Conservation (phyloP, 2,113 vertebrate species). For the Pycnonotus jocosus region DNA sequence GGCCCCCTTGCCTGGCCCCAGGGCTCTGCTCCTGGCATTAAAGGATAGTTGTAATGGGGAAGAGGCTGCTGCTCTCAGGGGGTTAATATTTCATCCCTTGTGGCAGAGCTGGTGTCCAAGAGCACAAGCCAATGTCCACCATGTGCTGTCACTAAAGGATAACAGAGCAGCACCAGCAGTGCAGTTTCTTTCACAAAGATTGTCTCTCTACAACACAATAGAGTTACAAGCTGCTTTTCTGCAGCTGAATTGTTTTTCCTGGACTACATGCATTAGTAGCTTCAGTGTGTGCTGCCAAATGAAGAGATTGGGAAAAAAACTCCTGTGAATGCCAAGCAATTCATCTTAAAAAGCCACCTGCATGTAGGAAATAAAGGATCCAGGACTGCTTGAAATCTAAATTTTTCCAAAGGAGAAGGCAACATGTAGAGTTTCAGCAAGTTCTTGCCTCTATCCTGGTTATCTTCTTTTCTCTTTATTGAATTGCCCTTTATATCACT, state of each 20-base stretch:
- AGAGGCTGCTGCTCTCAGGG: background rate
- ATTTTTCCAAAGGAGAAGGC: background rate
- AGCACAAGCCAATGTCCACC: background rate
- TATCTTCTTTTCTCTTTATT: background rate
- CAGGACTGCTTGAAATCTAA: background rate
- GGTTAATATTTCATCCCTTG: background rate
- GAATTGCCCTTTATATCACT: background rate
- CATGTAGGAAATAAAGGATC: background rate
- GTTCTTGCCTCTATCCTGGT: background rate
- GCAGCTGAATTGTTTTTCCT: background rate
- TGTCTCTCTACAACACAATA: background rate
- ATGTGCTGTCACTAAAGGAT: background rate
- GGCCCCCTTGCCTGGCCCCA: too few relatives aligned
- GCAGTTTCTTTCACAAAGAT: background rate
- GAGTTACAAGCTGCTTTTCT: background rate
- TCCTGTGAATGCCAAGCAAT: conserved; percentile 21
- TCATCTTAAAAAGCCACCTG: conserved; percentile 50
- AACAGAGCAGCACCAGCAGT: background rate
- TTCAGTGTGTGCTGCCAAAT: background rate
- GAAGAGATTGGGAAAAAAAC: background rate
- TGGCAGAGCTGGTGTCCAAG: background rate
- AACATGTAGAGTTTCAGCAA: background rate
- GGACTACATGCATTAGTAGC: background rate
- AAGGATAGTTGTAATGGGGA: background rate
- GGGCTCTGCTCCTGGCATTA: background rate